Evolutionary conservation across 2,113 vertebrate genomes (phyloP), one percentile per base, ranked within the genome.

Genomic region (Spilogale gracilis): DNA sequence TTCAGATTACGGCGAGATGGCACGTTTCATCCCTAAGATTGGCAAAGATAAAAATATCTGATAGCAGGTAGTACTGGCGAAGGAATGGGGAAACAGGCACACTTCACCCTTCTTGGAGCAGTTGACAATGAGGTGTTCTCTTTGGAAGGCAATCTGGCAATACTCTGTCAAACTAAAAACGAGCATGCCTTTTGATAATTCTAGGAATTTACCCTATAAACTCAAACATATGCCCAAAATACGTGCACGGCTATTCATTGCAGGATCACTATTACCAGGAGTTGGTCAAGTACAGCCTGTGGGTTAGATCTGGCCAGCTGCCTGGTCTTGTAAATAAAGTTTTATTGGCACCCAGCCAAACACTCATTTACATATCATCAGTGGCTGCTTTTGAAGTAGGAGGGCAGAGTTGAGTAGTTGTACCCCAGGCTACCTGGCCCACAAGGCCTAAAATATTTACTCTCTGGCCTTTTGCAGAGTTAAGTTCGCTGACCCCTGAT

Each of bases 251-350:
- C 76, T 65, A 27, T 90, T 43, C 60, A 67, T 43, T 83, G 30
- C 32, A 30, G 17, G 27, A 67, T 30, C 52, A 25, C 54, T 78
- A 78, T 48, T 20, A 91, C 9, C 10, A 63, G n/a, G 27, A 12
- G 12, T 50, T 83, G 43, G 48, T 45, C 50, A 56, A 3, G n/a
- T 58, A 43, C 2, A 60, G 76, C 21, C 27, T 38, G 43, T 48
- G 48, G 32, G 61, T 43, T 48, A 20, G 63, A 45, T 63, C 9
- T 27, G 78, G 45, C 52, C 12, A 18, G 48, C 73, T 81, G 48
- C 74, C 56, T 73, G 79, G 20, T 21, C 92, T 90, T 84, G 14
- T 85, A 89, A 93, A 69, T 79, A 79, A 89, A 60, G 86, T 89
- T 90, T 85, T 96, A 90, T 61, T 71, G 86, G 61, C 61, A 82